A percentile compares a stretch with the other conserved stretches of the same genome.
phyloP scores from a whole-genome alignment of 2,888 invertebrate species.

The Ophion costatus region DNA sequence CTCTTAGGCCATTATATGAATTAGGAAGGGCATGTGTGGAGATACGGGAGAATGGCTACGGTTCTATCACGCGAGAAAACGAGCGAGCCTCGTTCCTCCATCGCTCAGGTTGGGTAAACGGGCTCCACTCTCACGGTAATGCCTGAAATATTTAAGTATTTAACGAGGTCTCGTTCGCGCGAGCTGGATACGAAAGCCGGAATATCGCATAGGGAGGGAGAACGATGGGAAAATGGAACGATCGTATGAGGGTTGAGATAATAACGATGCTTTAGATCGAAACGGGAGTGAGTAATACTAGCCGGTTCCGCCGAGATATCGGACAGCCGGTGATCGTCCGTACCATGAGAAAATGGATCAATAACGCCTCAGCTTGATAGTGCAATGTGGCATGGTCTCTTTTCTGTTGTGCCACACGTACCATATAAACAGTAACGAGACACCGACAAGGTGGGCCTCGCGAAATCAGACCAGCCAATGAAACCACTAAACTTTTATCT shows the following conservation, averaged over 20 bases:
- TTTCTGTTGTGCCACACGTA: conserved; percentile 6
- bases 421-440: conserved; percentile 35
- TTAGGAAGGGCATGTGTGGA: conserved; percentile 1
- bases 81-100: conserved; percentile 23
- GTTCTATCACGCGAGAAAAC: conserved; percentile 1
- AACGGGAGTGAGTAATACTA: conserved; percentile 50
- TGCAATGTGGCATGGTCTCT: conserved; percentile 31
- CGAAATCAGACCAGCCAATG: neutral
- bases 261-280: conserved; percentile 38
- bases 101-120: conserved; percentile 41
- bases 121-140: conserved; percentile 31
- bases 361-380: conserved; percentile 50
- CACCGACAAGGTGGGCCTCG: neutral
- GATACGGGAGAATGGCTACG: neutral
- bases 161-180: conserved; percentile 54
- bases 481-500: conserved; percentile 22
- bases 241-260: conserved; percentile 19
- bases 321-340: conserved; percentile 45
- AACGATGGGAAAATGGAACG: conserved; percentile 59
- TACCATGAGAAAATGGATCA: conserved; percentile 47
- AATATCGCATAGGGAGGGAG: neutral
- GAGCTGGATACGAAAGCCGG: conserved; percentile 8
- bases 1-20: conserved; percentile 48
- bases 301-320: conserved; percentile 58
- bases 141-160: conserved; percentile 63